Base-by-base conservation (phyloP, 1,140 invertebrate species). In the Triops longicaudatus region DNA sequence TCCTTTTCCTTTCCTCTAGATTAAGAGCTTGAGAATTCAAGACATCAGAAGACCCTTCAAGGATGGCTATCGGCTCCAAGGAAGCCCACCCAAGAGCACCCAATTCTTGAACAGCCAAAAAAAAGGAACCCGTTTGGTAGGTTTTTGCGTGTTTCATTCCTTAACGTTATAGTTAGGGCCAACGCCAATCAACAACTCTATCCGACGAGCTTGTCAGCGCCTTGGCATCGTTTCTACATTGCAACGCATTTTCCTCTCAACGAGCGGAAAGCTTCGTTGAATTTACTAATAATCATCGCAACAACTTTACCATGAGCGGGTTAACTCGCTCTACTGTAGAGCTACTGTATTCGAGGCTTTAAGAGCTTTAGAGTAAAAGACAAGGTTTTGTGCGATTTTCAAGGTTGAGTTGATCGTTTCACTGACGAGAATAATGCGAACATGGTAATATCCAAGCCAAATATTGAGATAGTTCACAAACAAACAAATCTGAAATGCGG, bases 1-100 rank as follows among this genome's bases (percentile, higher is more conserved):
- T 63, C n/a, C 22, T 22, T 63, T 63, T 63, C 50, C 22, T 63
- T 63, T 22, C 50, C 22, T 63, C 22, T 63, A 22, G 50, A 63
- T 63, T 63, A 63, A 63, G 50, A 63, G 50, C 50, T 63, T 63
- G 50, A 63, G 50, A 63, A 37, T 22, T 63, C 50, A 63, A 63
- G 50, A 63, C 50, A 63, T 63, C 50, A 63, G 50, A 63, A 22
- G 50, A 63, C 50, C 50, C n/a, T 63, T 9, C 50, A 63, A 63
- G 50, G 50, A 63, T 63, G 50, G 50, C 50, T 63, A 63, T 63
- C 43, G 50, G 50, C 50, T 63, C 2, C 50, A 63, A 22, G n/a
- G 50, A 63, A 63, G 50, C 17, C 50, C 50, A 63, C 50, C 50
- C 50, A 63, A 63, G 50, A 63, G 50, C 50, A 63, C 50, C 50